Evolutionary conservation across 2,888 invertebrate genomes (phyloP).

Genomic region (Schizotus pectinicornis): DNA sequence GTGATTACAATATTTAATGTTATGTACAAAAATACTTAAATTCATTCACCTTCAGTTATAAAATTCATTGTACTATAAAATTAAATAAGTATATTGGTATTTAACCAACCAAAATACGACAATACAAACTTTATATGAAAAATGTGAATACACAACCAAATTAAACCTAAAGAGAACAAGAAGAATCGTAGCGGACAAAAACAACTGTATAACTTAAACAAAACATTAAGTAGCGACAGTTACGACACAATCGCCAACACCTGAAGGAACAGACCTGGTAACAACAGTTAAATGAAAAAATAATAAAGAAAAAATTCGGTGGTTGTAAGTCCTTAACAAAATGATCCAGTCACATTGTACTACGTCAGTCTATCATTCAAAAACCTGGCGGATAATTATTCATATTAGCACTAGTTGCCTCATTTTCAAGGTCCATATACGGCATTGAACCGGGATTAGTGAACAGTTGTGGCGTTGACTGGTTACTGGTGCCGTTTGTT

Average conservation of each 20-base stretch:
- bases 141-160: neutral
- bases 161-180: neutral
- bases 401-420: conserved; percentile 41
- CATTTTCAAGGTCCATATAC: conserved; percentile 53
- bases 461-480: conserved; percentile 32
- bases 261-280: neutral
- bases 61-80: no score
- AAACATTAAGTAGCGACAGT: neutral
- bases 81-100: no score
- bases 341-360: neutral
- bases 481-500: conserved; percentile 36
- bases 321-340: neutral
- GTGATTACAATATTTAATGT: no score
- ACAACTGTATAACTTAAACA: neutral
- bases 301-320: neutral
- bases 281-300: neutral
- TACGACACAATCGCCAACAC: neutral
- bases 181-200: neutral
- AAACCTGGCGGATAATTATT: conserved; percentile 28
- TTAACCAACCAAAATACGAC: no score
- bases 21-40: no score
- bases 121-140: no score
- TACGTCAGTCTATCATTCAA: conserved; percentile 6
- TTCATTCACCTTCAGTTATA: no score
- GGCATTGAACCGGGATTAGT: conserved; percentile 43